Conservation (phyloP, 2,888 invertebrate genomes). For the Baronia brevicornis region DNA sequence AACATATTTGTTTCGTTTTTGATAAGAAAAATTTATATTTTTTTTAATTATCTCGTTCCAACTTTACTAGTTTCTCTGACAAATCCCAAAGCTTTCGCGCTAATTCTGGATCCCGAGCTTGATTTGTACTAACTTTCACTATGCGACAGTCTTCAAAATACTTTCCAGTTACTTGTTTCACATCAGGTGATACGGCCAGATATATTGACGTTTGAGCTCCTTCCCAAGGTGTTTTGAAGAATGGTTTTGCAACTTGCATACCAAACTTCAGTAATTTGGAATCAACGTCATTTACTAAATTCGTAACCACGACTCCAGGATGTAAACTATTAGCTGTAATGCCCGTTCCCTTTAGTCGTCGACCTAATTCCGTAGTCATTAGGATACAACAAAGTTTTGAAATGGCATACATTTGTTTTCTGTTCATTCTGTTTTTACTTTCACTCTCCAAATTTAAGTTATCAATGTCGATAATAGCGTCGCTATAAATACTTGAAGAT, state of each 20-base stretch:
- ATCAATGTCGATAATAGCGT: conserved; percentile 21
- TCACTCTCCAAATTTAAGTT: conserved; percentile 25
- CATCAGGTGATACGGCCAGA: conserved; percentile 66
- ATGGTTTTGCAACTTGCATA: conserved; percentile 40
- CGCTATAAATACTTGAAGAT: conserved; percentile 62
- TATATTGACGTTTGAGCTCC: conserved; percentile 73
- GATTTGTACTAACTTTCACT: conserved; percentile 36
- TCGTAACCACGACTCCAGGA: conserved; percentile 85
- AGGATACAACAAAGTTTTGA: conserved; percentile 77
- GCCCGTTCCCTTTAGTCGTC: conserved; percentile 78
- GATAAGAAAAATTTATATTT: neutral
- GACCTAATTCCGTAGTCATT: conserved; percentile 81
- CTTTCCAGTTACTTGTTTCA: conserved; percentile 75
- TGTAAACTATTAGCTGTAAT: conserved; percentile 87
- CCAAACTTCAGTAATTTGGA: conserved; percentile 30
- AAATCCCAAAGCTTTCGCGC: conserved; percentile 78
- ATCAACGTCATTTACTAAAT: conserved; percentile 71
- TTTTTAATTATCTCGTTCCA: conserved; percentile 6
- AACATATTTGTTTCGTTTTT: too few relatives aligned
- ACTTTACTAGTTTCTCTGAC: conserved; percentile 15
- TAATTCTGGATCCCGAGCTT: conserved; percentile 60
- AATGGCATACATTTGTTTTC: conserved; percentile 26
- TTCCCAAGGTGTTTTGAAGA: conserved; percentile 41
- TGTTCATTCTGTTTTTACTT: conserved; percentile 8
- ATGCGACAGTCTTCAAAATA: conserved; percentile 77